Evolutionary conservation across 2,888 invertebrate species (phyloP), one percentile per base, ranked within the genome.

Genomic region (Catonia carolina): DNA sequence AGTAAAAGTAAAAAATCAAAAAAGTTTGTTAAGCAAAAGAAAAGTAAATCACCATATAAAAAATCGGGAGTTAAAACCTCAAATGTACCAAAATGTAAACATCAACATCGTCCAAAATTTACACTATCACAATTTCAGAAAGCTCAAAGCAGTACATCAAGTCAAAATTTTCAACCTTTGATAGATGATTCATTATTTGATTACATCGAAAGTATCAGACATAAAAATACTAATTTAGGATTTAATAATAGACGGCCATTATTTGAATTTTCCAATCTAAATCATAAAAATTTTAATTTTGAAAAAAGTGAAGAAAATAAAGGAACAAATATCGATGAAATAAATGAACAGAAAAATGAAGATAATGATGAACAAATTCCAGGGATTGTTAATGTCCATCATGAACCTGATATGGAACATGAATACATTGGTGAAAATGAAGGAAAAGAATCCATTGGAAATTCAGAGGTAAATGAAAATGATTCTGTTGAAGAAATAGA

Each of bases 391-490:
- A 45, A 54, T 20, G 54, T 36, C 8, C 47, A 47, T 22, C 45
- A 47, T 22, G 12, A 20, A 14, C 52, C 37, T 27, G 52, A 52
- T 23, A 27, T 41, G 27, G 39, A 52, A n/a, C 41, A 52, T 41
- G 52, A 52, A 41, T 52, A 52, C 27, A 39, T 52, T 17, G 15
- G 39, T 1, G 14, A 22, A 18, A 41, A 52, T 18, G 33, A 18
- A 31, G 33, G 18, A 1, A 12, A 23, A 12, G 12, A 59, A 12
- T 39, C 22, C 7, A 53, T 36, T 23, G 52, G 39, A 41, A 37
- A 52, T 41, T 27, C 39, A 27, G 15, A 36, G 1, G 18, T 22
- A 18, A 41, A 52, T 18, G 18, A 31, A 18, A 41, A 52, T 18
- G 15, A 23, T n/a, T 12, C 55, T 15, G 49, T 23, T 20, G 41